These are phyloP conservation scores for Rapana venosa DNA, from an alignment of 2,888 invertebrate species.

Conservation along the genomic window DNA sequence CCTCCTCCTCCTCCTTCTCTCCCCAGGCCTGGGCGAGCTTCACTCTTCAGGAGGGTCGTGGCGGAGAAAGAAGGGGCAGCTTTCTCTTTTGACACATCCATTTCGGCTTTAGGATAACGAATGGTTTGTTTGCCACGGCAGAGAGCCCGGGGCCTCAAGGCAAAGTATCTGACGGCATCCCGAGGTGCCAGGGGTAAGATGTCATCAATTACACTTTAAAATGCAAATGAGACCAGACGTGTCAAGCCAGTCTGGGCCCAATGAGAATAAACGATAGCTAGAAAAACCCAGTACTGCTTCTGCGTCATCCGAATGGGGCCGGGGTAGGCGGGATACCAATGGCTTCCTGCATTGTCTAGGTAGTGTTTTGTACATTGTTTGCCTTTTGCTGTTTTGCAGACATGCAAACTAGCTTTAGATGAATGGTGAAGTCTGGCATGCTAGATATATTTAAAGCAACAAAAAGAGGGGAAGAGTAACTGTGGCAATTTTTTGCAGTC, in stretches of 20 bases:
- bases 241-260: background rate
- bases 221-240: slow-evolving; percentile 2
- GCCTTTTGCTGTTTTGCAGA: background rate
- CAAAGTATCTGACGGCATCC: background rate
- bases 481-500: no score
- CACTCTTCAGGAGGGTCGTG: background rate
- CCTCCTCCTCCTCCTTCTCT: background rate
- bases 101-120: background rate
- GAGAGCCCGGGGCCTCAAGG: background rate
- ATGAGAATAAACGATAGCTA: background rate
- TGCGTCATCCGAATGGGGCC: background rate
- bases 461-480: background rate
- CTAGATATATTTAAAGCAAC: background rate
- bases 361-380: background rate
- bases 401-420: background rate
- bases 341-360: background rate
- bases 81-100: background rate
- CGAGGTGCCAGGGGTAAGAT: background rate
- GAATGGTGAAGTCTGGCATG: background rate
- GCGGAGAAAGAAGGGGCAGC: background rate
- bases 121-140: background rate
- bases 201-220: slow-evolving; percentile 15
- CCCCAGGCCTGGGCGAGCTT: background rate
- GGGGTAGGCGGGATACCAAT: background rate
- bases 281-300: background rate